phyloP scores from a whole-genome alignment of 2,797 vertebrate species.

The Nannoperca australis region DNA sequence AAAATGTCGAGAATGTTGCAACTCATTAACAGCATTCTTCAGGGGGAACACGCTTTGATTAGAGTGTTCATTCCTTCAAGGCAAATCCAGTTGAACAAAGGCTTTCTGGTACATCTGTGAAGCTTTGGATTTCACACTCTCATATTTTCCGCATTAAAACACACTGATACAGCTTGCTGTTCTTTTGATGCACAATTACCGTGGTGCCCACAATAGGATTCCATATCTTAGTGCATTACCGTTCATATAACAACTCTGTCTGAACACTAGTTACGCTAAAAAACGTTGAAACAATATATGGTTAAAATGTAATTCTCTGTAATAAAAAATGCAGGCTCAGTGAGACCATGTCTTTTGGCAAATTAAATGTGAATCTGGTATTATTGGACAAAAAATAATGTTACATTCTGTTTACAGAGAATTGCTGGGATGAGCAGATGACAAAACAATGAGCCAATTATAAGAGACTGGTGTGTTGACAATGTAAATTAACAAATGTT shows the following conservation, averaged over 20 bases:
- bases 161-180: slow-evolving; percentile 44
- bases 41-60: slow-evolving; percentile 82
- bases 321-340: slow-evolving; percentile 21
- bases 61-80: slow-evolving; percentile 80
- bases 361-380: slow-evolving; percentile 50
- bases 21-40: slow-evolving; percentile 84
- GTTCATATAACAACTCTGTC: slow-evolving; percentile 21
- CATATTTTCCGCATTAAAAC: slow-evolving; percentile 65
- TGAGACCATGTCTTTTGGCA: slow-evolving; percentile 37
- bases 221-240: slow-evolving; percentile 26
- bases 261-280: slow-evolving; percentile 12
- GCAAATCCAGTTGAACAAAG: slow-evolving; percentile 78
- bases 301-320: slow-evolving; percentile 7
- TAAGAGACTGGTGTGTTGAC: slow-evolving; percentile 46
- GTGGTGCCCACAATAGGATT: slow-evolving; percentile 38
- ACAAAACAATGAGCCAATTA: slow-evolving; percentile 58
- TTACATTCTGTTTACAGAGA: slow-evolving; percentile 43
- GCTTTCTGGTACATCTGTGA: slow-evolving; percentile 58
- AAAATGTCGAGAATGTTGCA: slow-evolving; percentile 78
- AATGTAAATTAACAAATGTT: slow-evolving; percentile 65
- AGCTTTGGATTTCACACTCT: slow-evolving; percentile 65
- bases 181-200: slow-evolving; percentile 65
- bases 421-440: slow-evolving; percentile 39
- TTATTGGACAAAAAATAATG: slow-evolving; percentile 39
- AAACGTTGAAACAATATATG: slow-evolving; percentile 1